Base-by-base conservation (phyloP, 2,797 vertebrate genomes). In the Mastacembelus armatus region DNA sequence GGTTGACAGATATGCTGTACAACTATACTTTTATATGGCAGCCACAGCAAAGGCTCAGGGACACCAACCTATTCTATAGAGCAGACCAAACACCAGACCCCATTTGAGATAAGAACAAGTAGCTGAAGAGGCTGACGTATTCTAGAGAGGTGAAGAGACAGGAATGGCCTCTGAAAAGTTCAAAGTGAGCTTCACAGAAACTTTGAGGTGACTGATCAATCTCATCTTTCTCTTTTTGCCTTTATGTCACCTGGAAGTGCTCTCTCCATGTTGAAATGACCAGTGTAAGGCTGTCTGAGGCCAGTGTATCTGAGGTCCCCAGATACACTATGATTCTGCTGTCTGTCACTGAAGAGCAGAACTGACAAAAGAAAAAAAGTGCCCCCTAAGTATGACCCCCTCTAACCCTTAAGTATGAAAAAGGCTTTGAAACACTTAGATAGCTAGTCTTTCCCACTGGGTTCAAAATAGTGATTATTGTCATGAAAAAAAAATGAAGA, bases 401-500 rank as follows among this genome's bases (percentile, higher is more conserved):
- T 73, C 36, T 78, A 66, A 18, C 64, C 63, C 6, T 22, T 2
- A 1, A 71, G 38, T 49, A 45, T 58, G 16, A 11, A 44, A 54
- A 58, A 55, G 47, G 56, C 57, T 78, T 57, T 61, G 66, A 77
- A 72, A 74, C 1, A 44, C 51, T 35, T 18, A 11, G 22, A 80
- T 51, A 77, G 21, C 29, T 33, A 38, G 21, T 68, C 6, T 33
- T 32, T 55, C 36, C 72, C 1, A 0, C 59, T 55, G 48, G 75
- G 42, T 66, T 77, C 18, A 78, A 74, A 80, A 33, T 24, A 3
- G 9, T 27, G 33, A 22, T 64, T 75, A 69, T 56, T 76, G 67
- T 77, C 57, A 57, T 47, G n/a, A 11, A 22, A 4, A 48, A 49
- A 35, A 62, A 44, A 16, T 0, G n/a, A 59, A 35, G 11, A 24